Evolutionary conservation across 2,113 vertebrate genomes (phyloP).

Genomic region (Strigops habroptila): DNA sequence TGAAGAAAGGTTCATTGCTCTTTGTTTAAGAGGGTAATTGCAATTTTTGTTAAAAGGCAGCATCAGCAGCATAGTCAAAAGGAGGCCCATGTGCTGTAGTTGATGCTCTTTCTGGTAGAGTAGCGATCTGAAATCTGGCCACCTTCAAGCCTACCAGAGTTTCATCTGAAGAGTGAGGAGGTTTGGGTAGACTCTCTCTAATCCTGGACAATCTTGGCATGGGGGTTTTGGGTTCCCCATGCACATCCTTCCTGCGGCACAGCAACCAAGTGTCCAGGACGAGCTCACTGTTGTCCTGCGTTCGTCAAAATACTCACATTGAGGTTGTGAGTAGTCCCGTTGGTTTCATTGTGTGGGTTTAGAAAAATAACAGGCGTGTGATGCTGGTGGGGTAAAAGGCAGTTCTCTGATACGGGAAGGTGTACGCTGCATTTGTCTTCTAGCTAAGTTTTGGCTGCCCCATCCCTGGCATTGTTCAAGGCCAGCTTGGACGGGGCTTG

Average conservation of each 20-base stretch:
- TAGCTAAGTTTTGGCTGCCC: too few species aligned
- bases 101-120: background rate
- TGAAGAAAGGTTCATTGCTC: background rate
- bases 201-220: rapidly evolving
- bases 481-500: background rate
- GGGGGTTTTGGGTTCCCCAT: background rate
- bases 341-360: background rate
- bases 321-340: rapidly evolving
- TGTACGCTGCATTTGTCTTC: background rate
- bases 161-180: background rate
- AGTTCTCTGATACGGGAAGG: too few species aligned
- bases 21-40: background rate
- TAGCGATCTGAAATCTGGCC: background rate
- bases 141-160: background rate
- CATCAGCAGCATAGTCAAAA: background rate
- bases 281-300: background rate
- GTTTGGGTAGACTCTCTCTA: background rate
- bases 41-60: background rate
- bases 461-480: background rate
- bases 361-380: background rate
- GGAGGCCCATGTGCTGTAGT: background rate
- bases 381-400: too few species aligned
- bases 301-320: rapidly evolving
- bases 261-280: rapidly evolving
- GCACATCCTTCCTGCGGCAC: rapidly evolving